These are phyloP conservation scores for Caenorhabditis brenneri DNA, from an alignment of 1,140 invertebrate species.

Conservation along the genomic window DNA sequence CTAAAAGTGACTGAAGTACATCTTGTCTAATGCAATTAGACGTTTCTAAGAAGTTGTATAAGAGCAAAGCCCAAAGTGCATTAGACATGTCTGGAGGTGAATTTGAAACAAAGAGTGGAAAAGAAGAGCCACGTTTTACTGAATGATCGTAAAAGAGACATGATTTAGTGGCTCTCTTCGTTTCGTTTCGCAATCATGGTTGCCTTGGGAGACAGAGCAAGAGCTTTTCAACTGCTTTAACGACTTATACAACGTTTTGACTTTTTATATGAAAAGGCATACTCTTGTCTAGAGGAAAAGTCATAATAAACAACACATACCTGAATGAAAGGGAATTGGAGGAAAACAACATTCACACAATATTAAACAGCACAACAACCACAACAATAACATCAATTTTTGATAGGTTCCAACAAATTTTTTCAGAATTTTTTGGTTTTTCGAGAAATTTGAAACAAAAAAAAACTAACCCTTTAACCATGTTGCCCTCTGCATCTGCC, in stretches of 20 bases:
- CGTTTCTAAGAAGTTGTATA: background rate
- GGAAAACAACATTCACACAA: background rate
- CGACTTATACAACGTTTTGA: background rate
- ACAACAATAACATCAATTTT: background rate
- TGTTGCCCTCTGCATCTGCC: slow-evolving; percentile 47
- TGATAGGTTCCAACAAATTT: background rate
- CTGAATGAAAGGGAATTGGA: background rate
- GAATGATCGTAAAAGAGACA: background rate
- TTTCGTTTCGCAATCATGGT: slow-evolving; percentile 23
- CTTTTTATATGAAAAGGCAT: background rate
- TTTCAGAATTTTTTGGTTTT: background rate
- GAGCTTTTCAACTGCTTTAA: background rate
- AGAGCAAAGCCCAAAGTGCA: background rate
- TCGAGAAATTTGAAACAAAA: background rate
- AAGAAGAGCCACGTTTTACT: background rate
- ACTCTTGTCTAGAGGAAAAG: background rate
- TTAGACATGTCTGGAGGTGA: background rate
- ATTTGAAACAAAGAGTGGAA: background rate
- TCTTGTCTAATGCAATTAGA: background rate
- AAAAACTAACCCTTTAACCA: slow-evolving; percentile 42
- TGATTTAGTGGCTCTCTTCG: background rate
- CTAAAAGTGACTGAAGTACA: background rate
- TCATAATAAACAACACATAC: background rate
- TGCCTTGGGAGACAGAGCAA: background rate
- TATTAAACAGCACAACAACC: background rate